Percentiles rank a stretch among this genome's conserved stretches.
These are phyloP conservation scores for Artibeus jamaicensis DNA, from an alignment of 2,797 vertebrate genomes.

Conservation along the genomic window DNA sequence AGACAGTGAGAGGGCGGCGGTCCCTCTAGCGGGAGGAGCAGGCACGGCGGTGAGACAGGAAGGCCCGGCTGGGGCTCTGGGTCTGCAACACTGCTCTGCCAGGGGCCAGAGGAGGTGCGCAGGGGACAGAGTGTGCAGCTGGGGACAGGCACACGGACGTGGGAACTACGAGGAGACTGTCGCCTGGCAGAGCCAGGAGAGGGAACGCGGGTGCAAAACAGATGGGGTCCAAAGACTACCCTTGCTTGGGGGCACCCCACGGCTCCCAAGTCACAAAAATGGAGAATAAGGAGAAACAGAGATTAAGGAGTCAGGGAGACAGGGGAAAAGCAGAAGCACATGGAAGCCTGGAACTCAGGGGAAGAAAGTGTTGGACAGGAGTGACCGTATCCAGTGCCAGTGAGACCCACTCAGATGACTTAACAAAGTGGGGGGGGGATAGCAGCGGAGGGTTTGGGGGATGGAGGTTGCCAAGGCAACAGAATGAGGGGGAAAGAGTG, in stretches of 20 bases:
- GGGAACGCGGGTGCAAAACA: background rate
- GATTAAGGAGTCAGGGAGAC: background rate
- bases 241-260: background rate
- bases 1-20: background rate
- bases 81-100: background rate
- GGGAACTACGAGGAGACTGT: fast-evolving
- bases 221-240: background rate
- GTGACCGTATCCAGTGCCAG: background rate
- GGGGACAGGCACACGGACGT: background rate
- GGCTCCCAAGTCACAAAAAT: background rate
- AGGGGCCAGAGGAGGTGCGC: background rate
- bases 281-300: background rate
- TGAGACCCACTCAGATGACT: background rate
- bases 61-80: background rate
- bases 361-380: background rate
- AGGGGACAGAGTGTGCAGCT: background rate
- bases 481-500: background rate
- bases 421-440: background rate
- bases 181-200: background rate
- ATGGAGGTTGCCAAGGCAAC: background rate
- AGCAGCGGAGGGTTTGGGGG: background rate
- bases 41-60: background rate
- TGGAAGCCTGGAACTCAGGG: background rate
- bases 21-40: background rate
- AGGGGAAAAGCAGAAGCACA: background rate